Conservation (phyloP, 2,888 invertebrate genomes). For the Hybos culiciformis region DNA sequence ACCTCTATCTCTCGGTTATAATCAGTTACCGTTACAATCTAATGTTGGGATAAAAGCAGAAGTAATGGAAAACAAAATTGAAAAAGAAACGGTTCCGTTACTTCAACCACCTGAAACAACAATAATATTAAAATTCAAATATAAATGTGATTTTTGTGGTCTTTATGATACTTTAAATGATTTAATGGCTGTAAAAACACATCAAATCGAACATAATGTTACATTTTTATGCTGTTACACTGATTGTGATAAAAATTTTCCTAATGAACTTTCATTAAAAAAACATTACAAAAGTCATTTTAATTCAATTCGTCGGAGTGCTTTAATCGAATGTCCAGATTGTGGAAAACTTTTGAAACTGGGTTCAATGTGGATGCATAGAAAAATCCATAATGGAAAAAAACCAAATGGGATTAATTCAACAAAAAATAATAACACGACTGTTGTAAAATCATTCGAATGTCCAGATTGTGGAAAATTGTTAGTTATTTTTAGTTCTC, state of each 20-base stretch:
- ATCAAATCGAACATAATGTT: conserved; percentile 27
- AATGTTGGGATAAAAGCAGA: too few relatives aligned
- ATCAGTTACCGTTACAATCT: too few relatives aligned
- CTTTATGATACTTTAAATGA: conserved; percentile 22
- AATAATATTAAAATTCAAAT: conserved; percentile 13
- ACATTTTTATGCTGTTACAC: conserved; percentile 26
- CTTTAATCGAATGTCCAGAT: conserved; percentile 34
- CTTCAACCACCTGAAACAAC: too few relatives aligned
- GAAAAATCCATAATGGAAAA: conserved; percentile 35
- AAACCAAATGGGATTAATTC: too few relatives aligned
- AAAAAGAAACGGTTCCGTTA: too few relatives aligned
- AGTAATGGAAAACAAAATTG: too few relatives aligned
- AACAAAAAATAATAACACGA: too few relatives aligned
- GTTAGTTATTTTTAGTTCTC: too few relatives aligned
- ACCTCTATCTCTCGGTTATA: too few relatives aligned
- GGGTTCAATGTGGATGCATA: conserved; percentile 36
- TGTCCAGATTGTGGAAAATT: conserved; percentile 35
- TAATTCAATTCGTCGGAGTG: conserved; percentile 26
- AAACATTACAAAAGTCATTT: conserved; percentile 32
- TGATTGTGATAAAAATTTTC: conserved; percentile 30
- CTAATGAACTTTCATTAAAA: conserved; percentile 26
- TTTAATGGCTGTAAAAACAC: conserved; percentile 19
- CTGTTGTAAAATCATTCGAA: conserved; percentile 31
- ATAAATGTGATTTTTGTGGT: conserved; percentile 30
- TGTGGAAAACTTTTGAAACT: conserved; percentile 35